phyloP scores from a whole-genome alignment of 1,140 invertebrate species.

The Drosophila kikkawai region DNA sequence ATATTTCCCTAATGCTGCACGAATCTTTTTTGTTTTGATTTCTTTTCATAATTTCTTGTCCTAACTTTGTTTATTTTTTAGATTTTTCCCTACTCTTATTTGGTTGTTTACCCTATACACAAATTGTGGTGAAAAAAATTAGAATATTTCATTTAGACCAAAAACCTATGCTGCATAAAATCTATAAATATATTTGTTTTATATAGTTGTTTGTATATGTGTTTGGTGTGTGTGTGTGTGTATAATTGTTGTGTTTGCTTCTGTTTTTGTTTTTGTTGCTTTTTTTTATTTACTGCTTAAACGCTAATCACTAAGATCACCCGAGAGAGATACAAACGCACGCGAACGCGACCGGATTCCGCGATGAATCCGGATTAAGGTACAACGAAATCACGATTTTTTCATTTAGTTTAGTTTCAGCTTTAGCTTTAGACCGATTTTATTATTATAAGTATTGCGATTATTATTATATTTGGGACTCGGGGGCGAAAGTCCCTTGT shows the following conservation, averaged over 20 bases:
- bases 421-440: slow-evolving; percentile 48
- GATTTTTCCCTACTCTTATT: slow-evolving; percentile 27
- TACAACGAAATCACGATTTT: slow-evolving; percentile 85
- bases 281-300: slow-evolving; percentile 66
- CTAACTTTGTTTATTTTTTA: slow-evolving; percentile 26
- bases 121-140: slow-evolving; percentile 25
- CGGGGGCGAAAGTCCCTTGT: slow-evolving; percentile 82
- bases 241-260: slow-evolving; percentile 49
- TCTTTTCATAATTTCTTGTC: slow-evolving; percentile 36
- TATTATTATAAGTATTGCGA: slow-evolving; percentile 31
- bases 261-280: slow-evolving; percentile 32
- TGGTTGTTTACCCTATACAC: slow-evolving; percentile 26
- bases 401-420: slow-evolving; percentile 62
- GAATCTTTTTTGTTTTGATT: slow-evolving; percentile 18
- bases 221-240: slow-evolving; percentile 26
- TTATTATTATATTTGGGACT: slow-evolving; percentile 72
- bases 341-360: slow-evolving; percentile 85
- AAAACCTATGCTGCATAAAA: slow-evolving; percentile 56
- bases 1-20: slow-evolving; percentile 32
- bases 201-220: slow-evolving; percentile 49
- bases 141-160: slow-evolving; percentile 38
- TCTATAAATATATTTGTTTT: slow-evolving; percentile 50
- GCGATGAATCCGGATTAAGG: slow-evolving; percentile 85
- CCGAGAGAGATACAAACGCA: slow-evolving; percentile 85
- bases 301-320: slow-evolving; percentile 84